Evolutionary conservation across 2,888 invertebrate species (phyloP).

Genomic region (Hirtodrosophila confusa): DNA sequence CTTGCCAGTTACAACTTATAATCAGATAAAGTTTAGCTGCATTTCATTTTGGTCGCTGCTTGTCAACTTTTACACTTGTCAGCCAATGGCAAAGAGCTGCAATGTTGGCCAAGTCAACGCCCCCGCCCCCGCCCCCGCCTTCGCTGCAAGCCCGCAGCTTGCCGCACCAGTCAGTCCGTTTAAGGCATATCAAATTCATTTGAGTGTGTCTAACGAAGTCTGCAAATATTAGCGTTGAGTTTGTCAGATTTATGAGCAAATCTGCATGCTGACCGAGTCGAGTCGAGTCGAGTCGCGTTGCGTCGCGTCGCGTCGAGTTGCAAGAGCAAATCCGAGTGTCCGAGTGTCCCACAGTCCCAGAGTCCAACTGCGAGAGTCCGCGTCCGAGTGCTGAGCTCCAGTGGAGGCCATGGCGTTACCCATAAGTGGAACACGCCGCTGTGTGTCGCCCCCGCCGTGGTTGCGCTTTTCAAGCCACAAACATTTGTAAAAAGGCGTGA

Average conservation of each 20-base stretch:
- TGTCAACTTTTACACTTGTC: slow-evolving; percentile 79
- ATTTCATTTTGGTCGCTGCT: slow-evolving; percentile 66
- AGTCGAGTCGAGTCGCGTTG: slow-evolving; percentile 14
- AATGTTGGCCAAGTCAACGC: neutral
- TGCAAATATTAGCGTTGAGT: slow-evolving; percentile 80
- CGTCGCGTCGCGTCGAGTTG: slow-evolving; percentile 11
- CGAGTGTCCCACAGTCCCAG: slow-evolving; percentile 13
- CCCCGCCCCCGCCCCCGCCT: neutral
- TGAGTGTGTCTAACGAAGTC: slow-evolving; percentile 80
- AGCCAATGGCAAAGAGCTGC: slow-evolving; percentile 36
- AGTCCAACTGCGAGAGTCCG: slow-evolving; percentile 32
- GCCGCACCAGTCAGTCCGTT: slow-evolving; percentile 59
- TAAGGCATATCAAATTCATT: slow-evolving; percentile 80
- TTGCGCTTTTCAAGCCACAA: slow-evolving; percentile 69
- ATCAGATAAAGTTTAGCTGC: slow-evolving; percentile 72
- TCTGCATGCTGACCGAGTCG: slow-evolving; percentile 75
- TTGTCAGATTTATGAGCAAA: slow-evolving; percentile 80
- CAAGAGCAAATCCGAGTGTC: neutral
- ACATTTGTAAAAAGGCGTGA: slow-evolving; percentile 80
- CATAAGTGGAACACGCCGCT: slow-evolving; percentile 72
- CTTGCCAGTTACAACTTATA: slow-evolving; percentile 44
- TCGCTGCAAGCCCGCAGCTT: slow-evolving; percentile 2
- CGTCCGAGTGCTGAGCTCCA: slow-evolving; percentile 28
- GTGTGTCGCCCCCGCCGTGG: slow-evolving; percentile 70
- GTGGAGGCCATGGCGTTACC: slow-evolving; percentile 64